These are phyloP conservation scores for Musca vetustissima DNA, from an alignment of 1,140 invertebrate genomes.

Conservation along the genomic window DNA sequence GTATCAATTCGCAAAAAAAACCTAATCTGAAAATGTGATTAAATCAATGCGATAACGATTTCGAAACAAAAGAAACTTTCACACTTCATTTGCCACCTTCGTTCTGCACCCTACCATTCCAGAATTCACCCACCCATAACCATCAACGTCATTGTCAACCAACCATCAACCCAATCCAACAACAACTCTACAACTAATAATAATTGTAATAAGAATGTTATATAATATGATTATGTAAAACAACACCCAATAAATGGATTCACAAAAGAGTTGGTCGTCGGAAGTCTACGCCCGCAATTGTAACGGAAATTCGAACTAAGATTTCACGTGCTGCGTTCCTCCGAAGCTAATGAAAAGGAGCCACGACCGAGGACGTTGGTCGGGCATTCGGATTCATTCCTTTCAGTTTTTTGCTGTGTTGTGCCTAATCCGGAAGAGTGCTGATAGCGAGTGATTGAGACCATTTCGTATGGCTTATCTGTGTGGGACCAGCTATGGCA, in stretches of 20 bases:
- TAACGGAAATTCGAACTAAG: background rate
- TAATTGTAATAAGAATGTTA: constrained; percentile 9
- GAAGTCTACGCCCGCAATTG: constrained; percentile 28
- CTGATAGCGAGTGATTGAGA: constrained; percentile 2
- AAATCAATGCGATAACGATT: too few species aligned
- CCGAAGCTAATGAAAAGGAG: background rate
- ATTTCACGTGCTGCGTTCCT: background rate
- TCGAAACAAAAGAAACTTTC: too few species aligned
- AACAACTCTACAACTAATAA: background rate
- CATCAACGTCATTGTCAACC: too few species aligned
- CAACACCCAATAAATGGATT: constrained; percentile 18
- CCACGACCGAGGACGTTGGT: too few species aligned
- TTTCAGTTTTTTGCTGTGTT: background rate
- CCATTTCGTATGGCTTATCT: constrained; percentile 7
- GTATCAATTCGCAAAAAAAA: too few species aligned
- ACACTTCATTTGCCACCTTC: too few species aligned
- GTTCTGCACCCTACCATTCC: too few species aligned
- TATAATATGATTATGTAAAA: constrained; percentile 14
- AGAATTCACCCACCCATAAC: too few species aligned
- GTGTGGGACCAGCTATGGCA: background rate
- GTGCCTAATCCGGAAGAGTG: background rate
- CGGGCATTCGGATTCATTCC: background rate
- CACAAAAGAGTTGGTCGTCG: constrained; percentile 29
- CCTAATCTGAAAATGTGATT: too few species aligned
- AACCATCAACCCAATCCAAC: too few species aligned